Conservation (phyloP, 2,113 vertebrate species). For the Montifringilla adamsi region DNA sequence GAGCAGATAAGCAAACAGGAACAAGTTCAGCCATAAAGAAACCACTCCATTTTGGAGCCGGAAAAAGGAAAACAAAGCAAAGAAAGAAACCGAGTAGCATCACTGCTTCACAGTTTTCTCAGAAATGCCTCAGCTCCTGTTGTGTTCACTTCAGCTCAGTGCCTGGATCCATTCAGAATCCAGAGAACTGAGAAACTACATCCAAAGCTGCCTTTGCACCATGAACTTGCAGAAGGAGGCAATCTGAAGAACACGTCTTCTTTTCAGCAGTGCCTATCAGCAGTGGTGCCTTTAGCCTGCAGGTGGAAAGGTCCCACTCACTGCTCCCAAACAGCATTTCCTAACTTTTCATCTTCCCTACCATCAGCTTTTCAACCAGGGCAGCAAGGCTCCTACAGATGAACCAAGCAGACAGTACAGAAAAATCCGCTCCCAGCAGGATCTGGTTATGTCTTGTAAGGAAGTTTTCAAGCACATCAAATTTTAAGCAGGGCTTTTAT, state of each 20-base stretch:
- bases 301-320: neutral
- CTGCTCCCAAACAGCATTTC: neutral
- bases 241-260: neutral
- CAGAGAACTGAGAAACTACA: neutral
- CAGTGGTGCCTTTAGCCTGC: neutral
- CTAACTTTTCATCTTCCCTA: neutral
- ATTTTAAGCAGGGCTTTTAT: slow-evolving; percentile 10
- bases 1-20: slow-evolving; percentile 3
- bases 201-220: neutral
- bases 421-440: neutral
- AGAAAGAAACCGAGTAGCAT: neutral
- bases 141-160: neutral
- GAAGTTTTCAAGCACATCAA: neutral
- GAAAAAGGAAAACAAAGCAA: neutral
- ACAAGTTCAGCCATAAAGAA: neutral
- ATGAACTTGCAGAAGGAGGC: neutral
- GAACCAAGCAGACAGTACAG: neutral
- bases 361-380: neutral
- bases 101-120: neutral
- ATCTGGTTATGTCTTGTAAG: neutral
- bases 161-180: neutral
- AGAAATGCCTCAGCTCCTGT: neutral
- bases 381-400: accelerated
- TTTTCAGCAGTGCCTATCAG: neutral
- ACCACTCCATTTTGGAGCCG: neutral